Evolutionary conservation across 2,797 vertebrate genomes (phyloP), one percentile per base, ranked within the genome.

Genomic region (Botia kubotai): DNA sequence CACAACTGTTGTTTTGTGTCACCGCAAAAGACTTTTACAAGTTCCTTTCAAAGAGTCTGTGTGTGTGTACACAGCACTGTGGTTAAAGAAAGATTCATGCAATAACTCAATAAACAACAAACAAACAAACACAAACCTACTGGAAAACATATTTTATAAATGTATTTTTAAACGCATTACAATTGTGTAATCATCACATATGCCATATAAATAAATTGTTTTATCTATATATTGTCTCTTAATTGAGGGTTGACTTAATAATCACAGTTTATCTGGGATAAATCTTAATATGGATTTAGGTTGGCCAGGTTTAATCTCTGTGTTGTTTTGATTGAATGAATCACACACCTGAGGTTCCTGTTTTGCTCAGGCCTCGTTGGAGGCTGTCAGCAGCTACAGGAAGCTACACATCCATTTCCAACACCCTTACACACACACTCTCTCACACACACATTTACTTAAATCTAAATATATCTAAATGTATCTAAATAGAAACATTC

Each of bases 381-480:
- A 84, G 84, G 84, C 90, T 92, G 92, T 94, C 93, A 92, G 86
- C 92, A 90, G 86, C 83, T 87, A 75, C 88, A 90, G 91, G 91
- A 93, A 93, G 83, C 88, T 19, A 57, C 77, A 69, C 70, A 33
- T 33, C 33, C 33, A 33, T 33, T 33, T 33, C 33, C 33, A 33
- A 33, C 33, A 33, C 43, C 1, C 63, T 33, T 21, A 67, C 78
- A 57, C 69, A 63, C 69, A 62, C 68, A 75, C 33, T 3, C 33
- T 62, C 75, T 23, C 76, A 81, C 85, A 71, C 52, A 60, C 60
- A 43, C 16, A 29, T 33, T 3, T 33, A 33, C 33, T 33, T 33
- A n/a, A n/a, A n/a, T n/a, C n/a, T n/a, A n/a, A n/a, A n/a, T n/a
- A n/a, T n/a, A n/a, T n/a, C n/a, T n/a, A n/a, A n/a, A 33, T 33